These are phyloP conservation scores for Aeoliscus strigatus DNA, from an alignment of 2,797 vertebrate species.

Conservation along the genomic window DNA sequence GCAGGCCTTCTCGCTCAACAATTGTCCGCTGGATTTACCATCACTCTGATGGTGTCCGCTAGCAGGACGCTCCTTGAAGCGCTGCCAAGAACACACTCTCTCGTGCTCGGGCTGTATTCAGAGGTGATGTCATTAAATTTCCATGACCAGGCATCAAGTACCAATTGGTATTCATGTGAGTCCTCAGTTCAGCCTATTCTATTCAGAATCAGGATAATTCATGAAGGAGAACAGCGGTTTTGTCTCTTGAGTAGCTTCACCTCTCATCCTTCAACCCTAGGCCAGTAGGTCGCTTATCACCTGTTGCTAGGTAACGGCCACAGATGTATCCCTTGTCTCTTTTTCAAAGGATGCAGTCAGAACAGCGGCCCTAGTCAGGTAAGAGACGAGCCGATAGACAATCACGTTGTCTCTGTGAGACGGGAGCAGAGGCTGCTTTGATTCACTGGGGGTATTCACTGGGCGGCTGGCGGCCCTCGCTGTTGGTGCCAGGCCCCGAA, in stretches of 20 bases:
- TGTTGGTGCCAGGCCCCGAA: constrained; percentile 29
- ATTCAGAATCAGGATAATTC: constrained; percentile 43
- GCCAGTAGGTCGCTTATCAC: constrained; percentile 46
- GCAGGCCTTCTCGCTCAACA: no score
- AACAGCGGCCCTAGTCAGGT: no score
- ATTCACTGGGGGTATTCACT: constrained; percentile 34
- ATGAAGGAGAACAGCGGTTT: constrained; percentile 35
- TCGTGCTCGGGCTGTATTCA: constrained; percentile 20
- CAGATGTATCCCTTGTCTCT: constrained; percentile 11
- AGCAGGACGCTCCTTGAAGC: constrained; percentile 21
- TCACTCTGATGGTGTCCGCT: constrained; percentile 10
- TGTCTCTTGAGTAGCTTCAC: constrained; percentile 40
- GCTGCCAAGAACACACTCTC: constrained; percentile 21
- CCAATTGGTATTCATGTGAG: constrained; percentile 58
- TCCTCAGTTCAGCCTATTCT: constrained; percentile 37
- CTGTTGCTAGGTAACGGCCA: constrained; percentile 68
- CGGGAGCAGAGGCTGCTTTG: constrained; percentile 13
- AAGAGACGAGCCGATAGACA: no score
- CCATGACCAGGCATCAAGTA: constrained; percentile 44
- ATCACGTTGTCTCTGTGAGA: constrained; percentile 47
- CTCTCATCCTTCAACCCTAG: constrained; percentile 35
- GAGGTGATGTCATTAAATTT: constrained; percentile 54
- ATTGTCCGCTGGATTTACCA: no score
- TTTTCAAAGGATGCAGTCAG: constrained; percentile 37
- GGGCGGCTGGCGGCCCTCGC: no score